Evolutionary conservation across 2,888 invertebrate genomes (phyloP).

Genomic region (Cylloceria caligata): DNA sequence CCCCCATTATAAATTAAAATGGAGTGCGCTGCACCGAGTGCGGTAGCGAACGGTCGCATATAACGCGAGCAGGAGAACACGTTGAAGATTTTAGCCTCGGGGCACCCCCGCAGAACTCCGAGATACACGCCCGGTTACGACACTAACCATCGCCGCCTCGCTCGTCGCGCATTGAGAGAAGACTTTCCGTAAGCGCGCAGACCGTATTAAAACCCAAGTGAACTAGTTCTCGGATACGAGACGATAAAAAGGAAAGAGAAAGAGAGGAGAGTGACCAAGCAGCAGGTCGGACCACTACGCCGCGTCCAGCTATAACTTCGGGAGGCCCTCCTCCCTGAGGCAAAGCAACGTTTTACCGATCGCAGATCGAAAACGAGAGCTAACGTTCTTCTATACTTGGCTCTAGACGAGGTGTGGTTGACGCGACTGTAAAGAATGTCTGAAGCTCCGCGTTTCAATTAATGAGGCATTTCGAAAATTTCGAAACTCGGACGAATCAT

Average conservation of each 20-base stretch:
- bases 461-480: constrained; percentile 47
- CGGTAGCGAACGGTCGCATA: background rate
- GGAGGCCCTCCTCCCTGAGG: constrained; percentile 31
- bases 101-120: constrained; percentile 41
- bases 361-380: constrained; percentile 44
- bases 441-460: constrained; percentile 1
- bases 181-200: constrained; percentile 44
- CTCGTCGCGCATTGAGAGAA: constrained; percentile 18
- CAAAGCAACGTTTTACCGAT: constrained; percentile 28
- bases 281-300: constrained; percentile 29
- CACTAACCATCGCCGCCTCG: constrained; percentile 40
- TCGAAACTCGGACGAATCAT: constrained; percentile 25
- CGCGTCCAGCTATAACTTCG: constrained; percentile 19
- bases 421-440: constrained; percentile 26
- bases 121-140: constrained; percentile 53
- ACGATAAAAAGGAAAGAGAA: constrained; percentile 11
- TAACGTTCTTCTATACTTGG: constrained; percentile 7
- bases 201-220: constrained; percentile 42
- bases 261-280: constrained; percentile 15
- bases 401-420: constrained; percentile 19
- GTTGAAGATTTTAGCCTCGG: constrained; percentile 27
- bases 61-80: background rate
- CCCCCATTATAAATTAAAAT: constrained; percentile 44
- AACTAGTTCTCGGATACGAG: constrained; percentile 37
- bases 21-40: constrained; percentile 11